Conservation (phyloP, 1,140 invertebrate species). For the Drosophila dunni region DNA sequence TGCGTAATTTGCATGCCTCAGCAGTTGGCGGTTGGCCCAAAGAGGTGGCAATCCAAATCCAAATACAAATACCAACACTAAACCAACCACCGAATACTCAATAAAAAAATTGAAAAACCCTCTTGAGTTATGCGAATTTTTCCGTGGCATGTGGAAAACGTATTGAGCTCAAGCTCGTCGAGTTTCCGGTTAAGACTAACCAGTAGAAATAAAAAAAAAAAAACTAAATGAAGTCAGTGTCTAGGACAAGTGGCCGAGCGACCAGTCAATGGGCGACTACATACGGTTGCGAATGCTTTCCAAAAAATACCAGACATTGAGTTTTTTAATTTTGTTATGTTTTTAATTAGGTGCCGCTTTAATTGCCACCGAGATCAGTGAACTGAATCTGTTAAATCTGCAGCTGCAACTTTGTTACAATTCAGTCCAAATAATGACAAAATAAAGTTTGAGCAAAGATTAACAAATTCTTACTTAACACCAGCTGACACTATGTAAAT, state of each 20-base stretch:
- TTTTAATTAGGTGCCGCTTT: conserved; percentile 56
- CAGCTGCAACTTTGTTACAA: conserved; percentile 4
- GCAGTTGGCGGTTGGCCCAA: conserved; percentile 42
- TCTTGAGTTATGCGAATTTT: conserved; percentile 62
- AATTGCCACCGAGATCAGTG: conserved; percentile 44
- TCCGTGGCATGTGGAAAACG: conserved; percentile 66
- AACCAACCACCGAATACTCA: neutral
- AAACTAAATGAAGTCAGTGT: conserved; percentile 71
- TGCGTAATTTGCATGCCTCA: conserved; percentile 78
- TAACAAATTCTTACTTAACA: neutral
- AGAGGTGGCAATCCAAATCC: conserved; percentile 35
- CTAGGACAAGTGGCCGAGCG: conserved; percentile 68
- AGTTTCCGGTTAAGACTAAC: conserved; percentile 67
- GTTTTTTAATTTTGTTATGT: conserved; percentile 2
- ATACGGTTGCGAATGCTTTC: conserved; percentile 23
- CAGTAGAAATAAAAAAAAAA: conserved; percentile 21
- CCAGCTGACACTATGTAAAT: neutral
- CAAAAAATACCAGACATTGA: conserved; percentile 33
- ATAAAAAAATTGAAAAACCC: conserved; percentile 27
- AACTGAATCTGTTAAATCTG: conserved; percentile 7
- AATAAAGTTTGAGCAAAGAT: neutral
- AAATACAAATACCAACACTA: neutral
- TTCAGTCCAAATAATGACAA: neutral
- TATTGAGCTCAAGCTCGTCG: conserved; percentile 34
- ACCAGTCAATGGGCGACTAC: conserved; percentile 26